Percentiles rank a stretch among this genome's conserved stretches.
Evolutionary conservation across 2,888 invertebrate species (phyloP).

Genomic region (Diplolepis rosae): DNA sequence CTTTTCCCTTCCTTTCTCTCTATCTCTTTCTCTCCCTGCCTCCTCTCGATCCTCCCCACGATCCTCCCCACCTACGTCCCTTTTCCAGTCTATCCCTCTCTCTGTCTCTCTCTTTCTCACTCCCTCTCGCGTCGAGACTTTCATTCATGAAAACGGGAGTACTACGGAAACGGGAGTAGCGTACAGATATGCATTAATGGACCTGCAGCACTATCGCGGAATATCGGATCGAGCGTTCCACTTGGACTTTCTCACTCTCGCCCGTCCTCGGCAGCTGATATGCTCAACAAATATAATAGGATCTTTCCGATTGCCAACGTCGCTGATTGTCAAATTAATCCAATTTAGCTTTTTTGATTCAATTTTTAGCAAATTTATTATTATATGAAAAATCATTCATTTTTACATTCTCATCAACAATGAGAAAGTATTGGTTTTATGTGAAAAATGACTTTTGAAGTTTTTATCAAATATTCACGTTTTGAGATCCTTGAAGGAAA

Average conservation of each 20-base stretch:
- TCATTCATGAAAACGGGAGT: slow-evolving; percentile 28
- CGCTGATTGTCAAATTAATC: background rate
- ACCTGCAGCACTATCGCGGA: slow-evolving; percentile 21
- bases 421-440: too few relatives aligned
- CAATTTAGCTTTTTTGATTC: too few relatives aligned
- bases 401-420: too few relatives aligned
- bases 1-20: slow-evolving; percentile 32
- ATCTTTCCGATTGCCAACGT: background rate
- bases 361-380: too few relatives aligned
- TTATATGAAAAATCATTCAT: too few relatives aligned
- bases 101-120: background rate
- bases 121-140: slow-evolving; percentile 10
- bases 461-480: too few relatives aligned
- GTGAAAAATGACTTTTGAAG: too few relatives aligned
- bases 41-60: slow-evolving; percentile 47
- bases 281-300: slow-evolving; percentile 9
- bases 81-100: slow-evolving; percentile 9
- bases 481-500: too few relatives aligned
- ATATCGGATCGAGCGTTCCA: slow-evolving; percentile 28
- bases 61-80: background rate
- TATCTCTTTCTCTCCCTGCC: slow-evolving; percentile 38
- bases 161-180: slow-evolving; percentile 29
- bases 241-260: slow-evolving; percentile 4
- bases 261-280: background rate
- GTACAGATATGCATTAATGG: slow-evolving; percentile 30